Base-by-base conservation (phyloP, 2,888 invertebrate genomes). In the Lycaena phlaeas region DNA sequence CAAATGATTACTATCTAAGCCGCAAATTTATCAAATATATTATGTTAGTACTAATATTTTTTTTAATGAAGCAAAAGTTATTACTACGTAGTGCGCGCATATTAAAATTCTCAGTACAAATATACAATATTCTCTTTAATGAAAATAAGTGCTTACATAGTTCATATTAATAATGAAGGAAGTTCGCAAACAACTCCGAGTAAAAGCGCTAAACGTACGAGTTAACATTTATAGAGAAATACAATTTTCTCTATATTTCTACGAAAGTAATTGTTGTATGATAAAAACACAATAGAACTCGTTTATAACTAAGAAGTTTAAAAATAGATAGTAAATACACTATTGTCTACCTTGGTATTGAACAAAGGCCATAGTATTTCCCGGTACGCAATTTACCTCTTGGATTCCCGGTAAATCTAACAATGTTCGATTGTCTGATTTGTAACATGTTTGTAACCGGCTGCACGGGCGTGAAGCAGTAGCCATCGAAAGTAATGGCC, bases 351-450 rank as follows among this genome's bases (percentile, higher is more conserved):
- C 57, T 61, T 64, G 55, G 57, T 59, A 57, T 59, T 64, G 68
- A 68, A 79, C 74, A 76, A 76, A 68, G 64, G 57, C 56, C 22
- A n/a, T 18, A 50, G 45, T 53, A 42, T 48, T 75, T 76, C 75
- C 65, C 57, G 60, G 73, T 67, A 75, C 58, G 53, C 60, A 61
- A 61, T 67, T 68, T 66, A 64, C 62, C 58, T 56, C 41, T 44
- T 45, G 49, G 25, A 25, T 57, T 58, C 58, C 69, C 61, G 63
- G 71, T 72, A 74, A 64, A 56, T 50, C 44, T 57, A 62, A 76
- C 77, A 76, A 76, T 75, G 67, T 61, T 51, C 64, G 54, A 72
- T 74, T 74, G 70, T 63, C 41, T 36, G 45, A 22, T 42, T 10
- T 38, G 38, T n/a, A 14, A 12, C 14, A 9, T 22, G 25, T 25